phyloP scores from a whole-genome alignment of 2,888 invertebrate species.

The Caprella mutica region DNA sequence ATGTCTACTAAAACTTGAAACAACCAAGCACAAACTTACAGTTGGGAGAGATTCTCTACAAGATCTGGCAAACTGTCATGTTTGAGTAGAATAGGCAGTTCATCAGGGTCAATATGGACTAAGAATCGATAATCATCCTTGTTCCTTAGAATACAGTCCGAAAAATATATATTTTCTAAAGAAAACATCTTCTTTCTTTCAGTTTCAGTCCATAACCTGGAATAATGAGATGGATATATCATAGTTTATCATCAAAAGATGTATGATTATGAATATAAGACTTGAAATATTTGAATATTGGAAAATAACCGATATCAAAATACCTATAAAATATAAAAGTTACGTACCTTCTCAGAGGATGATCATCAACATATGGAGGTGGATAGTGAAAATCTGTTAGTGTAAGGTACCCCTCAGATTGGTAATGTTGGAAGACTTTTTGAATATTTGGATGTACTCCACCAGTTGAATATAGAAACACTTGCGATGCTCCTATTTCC shows the following conservation, averaged over 20 bases:
- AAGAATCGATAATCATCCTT: slow-evolving; percentile 5
- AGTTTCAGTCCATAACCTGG: slow-evolving; percentile 3
- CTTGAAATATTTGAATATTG: no score
- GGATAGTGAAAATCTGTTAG: slow-evolving; percentile 8
- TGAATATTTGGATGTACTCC: slow-evolving; percentile 9
- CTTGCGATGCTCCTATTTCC: slow-evolving; percentile 7
- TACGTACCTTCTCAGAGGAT: slow-evolving; percentile 4
- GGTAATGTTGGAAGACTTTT: slow-evolving; percentile 12
- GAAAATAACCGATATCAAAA: neutral
- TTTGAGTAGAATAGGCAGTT: slow-evolving; percentile 1
- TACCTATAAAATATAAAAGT: neutral
- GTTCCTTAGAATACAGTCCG: slow-evolving; percentile 11
- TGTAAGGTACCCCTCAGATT: neutral
- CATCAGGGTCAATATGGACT: slow-evolving; percentile 14
- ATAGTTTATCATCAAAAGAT: no score
- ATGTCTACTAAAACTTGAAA: neutral
- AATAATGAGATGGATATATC: no score
- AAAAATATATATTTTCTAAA: slow-evolving; percentile 12
- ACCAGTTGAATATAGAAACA: slow-evolving; percentile 7
- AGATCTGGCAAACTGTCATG: neutral
- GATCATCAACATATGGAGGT: slow-evolving; percentile 12
- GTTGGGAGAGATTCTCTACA: neutral
- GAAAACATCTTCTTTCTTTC: slow-evolving; percentile 4
- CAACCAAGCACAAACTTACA: neutral
- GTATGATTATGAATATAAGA: no score